A percentile compares a stretch with the other conserved stretches of the same genome.
These are phyloP conservation scores for Cacoxenus indagator DNA, from an alignment of 2,888 invertebrate genomes.

Conservation along the genomic window DNA sequence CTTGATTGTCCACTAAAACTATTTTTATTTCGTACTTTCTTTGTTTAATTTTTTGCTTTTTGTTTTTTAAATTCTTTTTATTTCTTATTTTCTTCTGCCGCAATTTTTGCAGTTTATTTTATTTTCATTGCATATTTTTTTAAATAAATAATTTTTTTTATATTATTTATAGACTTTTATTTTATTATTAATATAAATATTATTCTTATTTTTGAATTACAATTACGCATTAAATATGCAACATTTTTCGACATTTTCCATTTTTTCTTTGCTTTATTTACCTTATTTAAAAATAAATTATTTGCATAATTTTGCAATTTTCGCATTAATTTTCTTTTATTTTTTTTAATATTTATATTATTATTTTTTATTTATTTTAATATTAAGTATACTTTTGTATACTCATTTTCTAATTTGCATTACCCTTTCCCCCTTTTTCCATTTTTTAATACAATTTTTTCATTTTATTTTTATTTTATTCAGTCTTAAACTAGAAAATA, in stretches of 20 bases:
- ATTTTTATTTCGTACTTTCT: constrained; percentile 45
- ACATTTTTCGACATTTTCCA: neutral
- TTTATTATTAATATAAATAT: constrained; percentile 18
- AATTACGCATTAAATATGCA: constrained; percentile 12
- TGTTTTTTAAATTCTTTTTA: neutral
- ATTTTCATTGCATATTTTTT: neutral
- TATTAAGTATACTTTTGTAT: too few relatives aligned
- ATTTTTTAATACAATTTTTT: constrained; percentile 33
- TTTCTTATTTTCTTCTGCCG: neutral
- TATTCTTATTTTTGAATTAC: constrained; percentile 20
- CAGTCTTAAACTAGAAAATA: constrained; percentile 65
- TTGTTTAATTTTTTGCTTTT: neutral
- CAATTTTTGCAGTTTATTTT: constrained; percentile 12
- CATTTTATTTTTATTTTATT: constrained; percentile 48
- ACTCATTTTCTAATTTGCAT: constrained; percentile 35
- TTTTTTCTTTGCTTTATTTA: neutral
- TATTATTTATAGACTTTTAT: neutral
- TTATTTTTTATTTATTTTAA: constrained; percentile 24
- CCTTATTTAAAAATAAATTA: neutral
- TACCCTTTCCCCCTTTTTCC: constrained; percentile 47
- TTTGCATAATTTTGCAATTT: constrained; percentile 12
- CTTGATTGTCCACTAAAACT: constrained; percentile 63
- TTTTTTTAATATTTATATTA: constrained; percentile 22
- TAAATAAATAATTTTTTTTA: constrained; percentile 2
- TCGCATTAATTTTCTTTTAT: constrained; percentile 23